Conservation (phyloP, 37 sponge, comb jelly and placozoan species). For the Haliclona indistincta region DNA sequence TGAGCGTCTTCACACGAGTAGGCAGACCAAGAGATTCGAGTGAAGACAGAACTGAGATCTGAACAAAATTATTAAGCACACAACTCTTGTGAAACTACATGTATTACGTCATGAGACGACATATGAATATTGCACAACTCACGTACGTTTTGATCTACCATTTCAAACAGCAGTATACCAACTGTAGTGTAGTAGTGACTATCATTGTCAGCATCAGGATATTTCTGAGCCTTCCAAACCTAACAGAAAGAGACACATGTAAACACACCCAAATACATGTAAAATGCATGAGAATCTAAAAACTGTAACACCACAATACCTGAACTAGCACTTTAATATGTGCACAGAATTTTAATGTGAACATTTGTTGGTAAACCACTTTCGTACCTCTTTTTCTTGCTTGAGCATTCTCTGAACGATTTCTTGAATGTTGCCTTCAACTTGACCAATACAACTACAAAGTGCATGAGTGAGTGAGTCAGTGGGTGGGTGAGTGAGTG, state of each 20-base stretch:
- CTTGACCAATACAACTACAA: constrained; percentile 57
- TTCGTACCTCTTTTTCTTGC: constrained; percentile 45
- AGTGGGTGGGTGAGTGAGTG: too few species aligned
- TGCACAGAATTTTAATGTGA: neutral
- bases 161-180: constrained; percentile 54
- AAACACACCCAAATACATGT: too few species aligned
- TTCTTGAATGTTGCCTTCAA: constrained; percentile 40
- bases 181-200: constrained; percentile 58
- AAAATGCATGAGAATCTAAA: too few species aligned
- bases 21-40: constrained; percentile 24
- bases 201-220: constrained; percentile 58
- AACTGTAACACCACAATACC: too few species aligned
- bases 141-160: constrained; percentile 63
- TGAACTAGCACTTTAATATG: too few species aligned
- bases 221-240: constrained; percentile 46
- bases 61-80: neutral
- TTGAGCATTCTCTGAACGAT: constrained; percentile 45
- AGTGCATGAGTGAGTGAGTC: constrained; percentile 41
- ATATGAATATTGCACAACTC: too few species aligned
- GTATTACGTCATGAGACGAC: neutral
- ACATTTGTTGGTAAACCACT: neutral
- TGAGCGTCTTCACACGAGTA: constrained; percentile 20
- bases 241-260: neutral
- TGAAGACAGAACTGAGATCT: constrained; percentile 51
- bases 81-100: neutral